Evolutionary conservation across 1,140 invertebrate species (phyloP).

Genomic region (Matsumurasca onukii): DNA sequence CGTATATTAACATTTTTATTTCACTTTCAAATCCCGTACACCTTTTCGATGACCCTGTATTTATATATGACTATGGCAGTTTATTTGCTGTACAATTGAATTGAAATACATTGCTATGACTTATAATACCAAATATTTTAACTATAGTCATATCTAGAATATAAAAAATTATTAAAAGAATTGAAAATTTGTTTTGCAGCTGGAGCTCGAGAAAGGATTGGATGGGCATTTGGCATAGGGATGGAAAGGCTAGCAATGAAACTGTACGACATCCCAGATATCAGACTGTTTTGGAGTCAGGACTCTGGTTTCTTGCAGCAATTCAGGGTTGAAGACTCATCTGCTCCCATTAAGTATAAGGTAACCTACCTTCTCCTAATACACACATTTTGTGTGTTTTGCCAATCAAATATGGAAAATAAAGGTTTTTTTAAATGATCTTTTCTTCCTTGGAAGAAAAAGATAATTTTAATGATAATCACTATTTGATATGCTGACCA

Average conservation of each 20-base stretch:
- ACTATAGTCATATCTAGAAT: too few species aligned
- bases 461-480: not conserved
- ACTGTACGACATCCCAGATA: constrained; percentile 94
- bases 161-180: too few species aligned
- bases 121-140: too few species aligned
- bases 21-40: too few species aligned
- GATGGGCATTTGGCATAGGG: constrained; percentile 98
- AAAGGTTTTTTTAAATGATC: not conserved
- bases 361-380: constrained; percentile 48
- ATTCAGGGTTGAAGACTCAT: constrained; percentile 75
- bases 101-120: too few species aligned
- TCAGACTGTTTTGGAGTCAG: constrained; percentile 90
- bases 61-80: too few species aligned
- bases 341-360: constrained; percentile 63
- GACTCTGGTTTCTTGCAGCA: constrained; percentile 92
- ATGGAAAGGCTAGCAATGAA: constrained; percentile 96
- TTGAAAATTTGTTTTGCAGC: constrained; percentile 49
- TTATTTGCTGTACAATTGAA: not conserved
- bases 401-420: not conserved
- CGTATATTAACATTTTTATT: too few species aligned
- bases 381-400: not conserved
- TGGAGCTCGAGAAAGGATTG: constrained; percentile 83
- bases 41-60: too few species aligned
- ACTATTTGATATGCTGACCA: too few species aligned
- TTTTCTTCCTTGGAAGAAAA: not conserved